Conservation (phyloP, 2,888 invertebrate species). For the Cosmorhoe ocellata region DNA sequence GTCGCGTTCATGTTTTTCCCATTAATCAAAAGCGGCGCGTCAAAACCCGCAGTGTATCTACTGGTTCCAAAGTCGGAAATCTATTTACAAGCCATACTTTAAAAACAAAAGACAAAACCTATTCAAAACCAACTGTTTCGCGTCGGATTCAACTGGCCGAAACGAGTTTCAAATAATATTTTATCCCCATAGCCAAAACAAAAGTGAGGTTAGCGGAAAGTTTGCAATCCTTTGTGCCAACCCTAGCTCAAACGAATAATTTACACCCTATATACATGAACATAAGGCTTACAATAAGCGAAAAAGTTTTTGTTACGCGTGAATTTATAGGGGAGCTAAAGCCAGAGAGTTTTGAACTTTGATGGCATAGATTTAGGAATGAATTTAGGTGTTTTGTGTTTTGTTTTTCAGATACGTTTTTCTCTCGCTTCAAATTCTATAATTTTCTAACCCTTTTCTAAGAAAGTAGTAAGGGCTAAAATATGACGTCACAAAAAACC, state of each 20-base stretch:
- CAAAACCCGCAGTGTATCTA: too few relatives aligned
- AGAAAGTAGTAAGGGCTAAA: constrained; percentile 24
- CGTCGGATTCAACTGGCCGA: constrained; percentile 57
- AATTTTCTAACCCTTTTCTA: constrained; percentile 28
- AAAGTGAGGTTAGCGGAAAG: constrained; percentile 59
- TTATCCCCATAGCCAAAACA: constrained; percentile 63
- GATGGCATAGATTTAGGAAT: constrained; percentile 25
- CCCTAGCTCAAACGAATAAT: constrained; percentile 36
- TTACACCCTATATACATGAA: constrained; percentile 27
- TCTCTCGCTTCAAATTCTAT: constrained; percentile 31
- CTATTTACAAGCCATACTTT: neutral
- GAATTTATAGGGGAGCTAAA: constrained; percentile 37
- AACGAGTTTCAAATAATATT: constrained; percentile 67
- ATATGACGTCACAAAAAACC: constrained; percentile 25
- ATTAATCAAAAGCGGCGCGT: too few relatives aligned
- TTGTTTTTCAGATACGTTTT: constrained; percentile 27
- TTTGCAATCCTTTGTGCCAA: constrained; percentile 44
- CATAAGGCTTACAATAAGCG: constrained; percentile 22
- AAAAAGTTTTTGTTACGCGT: constrained; percentile 20
- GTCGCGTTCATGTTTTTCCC: too few relatives aligned
- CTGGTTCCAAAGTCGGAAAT: too few relatives aligned
- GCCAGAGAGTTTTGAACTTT: constrained; percentile 38
- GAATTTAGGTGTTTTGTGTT: constrained; percentile 26
- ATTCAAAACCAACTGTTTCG: constrained; percentile 56
- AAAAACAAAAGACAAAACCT: constrained; percentile 41